Evolutionary conservation across 2,113 vertebrate genomes (phyloP).

Genomic region (Odontesthes bonariensis): DNA sequence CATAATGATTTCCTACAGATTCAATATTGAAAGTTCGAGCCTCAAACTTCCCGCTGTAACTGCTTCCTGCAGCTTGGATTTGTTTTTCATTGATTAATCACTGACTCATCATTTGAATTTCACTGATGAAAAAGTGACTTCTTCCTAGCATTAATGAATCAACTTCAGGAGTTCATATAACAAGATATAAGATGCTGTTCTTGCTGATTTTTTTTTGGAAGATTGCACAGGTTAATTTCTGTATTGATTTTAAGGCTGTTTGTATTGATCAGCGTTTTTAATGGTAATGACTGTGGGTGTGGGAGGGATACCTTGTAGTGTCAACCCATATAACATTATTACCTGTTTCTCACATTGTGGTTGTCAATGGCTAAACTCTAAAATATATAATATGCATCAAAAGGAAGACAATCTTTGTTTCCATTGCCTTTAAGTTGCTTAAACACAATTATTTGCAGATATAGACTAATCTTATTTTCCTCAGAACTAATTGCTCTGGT

Average conservation of each 20-base stretch:
- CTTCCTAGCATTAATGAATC: neutral
- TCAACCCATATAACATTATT: neutral
- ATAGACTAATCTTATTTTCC: too few species aligned
- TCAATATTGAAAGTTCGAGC: slow-evolving; percentile 1
- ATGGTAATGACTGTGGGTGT: neutral
- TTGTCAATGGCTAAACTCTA: neutral
- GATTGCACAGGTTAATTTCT: neutral
- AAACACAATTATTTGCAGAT: too few species aligned
- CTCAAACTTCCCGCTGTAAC: neutral
- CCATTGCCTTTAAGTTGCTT: too few species aligned
- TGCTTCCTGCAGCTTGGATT: neutral
- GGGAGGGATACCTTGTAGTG: too few species aligned
- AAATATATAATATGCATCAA: too few species aligned
- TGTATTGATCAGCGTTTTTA: neutral
- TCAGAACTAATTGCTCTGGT: too few species aligned
- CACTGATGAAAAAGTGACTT: neutral
- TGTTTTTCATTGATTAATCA: neutral
- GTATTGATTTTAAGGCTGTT: neutral
- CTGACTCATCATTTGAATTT: neutral
- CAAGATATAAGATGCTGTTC: neutral
- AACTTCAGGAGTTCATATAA: neutral
- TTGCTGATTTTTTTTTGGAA: neutral
- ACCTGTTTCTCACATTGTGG: neutral
- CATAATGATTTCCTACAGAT: slow-evolving; percentile 18
- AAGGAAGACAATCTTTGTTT: too few species aligned